Base-by-base conservation (phyloP, 2,113 vertebrate genomes). In the Abramis brama region DNA sequence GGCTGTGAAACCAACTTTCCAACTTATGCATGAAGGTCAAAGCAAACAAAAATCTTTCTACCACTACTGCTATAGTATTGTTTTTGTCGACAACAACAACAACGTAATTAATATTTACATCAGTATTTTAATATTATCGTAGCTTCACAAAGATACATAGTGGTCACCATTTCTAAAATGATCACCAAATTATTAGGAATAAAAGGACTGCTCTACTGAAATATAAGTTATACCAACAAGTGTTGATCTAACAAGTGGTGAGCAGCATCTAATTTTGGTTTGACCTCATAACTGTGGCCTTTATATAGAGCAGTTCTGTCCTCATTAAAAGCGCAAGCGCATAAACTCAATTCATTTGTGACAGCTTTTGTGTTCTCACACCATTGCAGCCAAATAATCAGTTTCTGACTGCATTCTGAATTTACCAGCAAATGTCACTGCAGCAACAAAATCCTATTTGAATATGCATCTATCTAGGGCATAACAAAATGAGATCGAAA, bases 311-410 rank as follows among this genome's bases (percentile, higher is more conserved):
- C 66, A 36, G 81, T 17, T 73, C 81, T 57, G 47, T 83, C 66
- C 66, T 83, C 81, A 83, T 83, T 70, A 71, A 71, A 83, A 52
- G 30, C 21, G 1, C 33, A 55, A 36, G 30, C 10, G 25, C 43
- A 68, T 68, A 82, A 82, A 82, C 43, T 52, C 43, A 68, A 27
- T 68, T 82, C 60, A 82, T 50, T 82, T 82, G 10, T 68, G 60
- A 52, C 79, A 82, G 79, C 62, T 82, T 80, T 68, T 82, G 60
- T 66, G 79, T 50, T 66, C 27, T 68, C 60, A 50, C 79, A 82
- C 79, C 45, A 68, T n/a, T 82, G 79, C 79, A 66, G 62, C 79
- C 79, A 82, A 68, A 82, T 66, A 82, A 68, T 68, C 60, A 50
- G 39, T 23, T n/a, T 82, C 60, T 52, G 47, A 50, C 74, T 76